These are phyloP conservation scores for Chelonus insularis DNA, from an alignment of 1,140 invertebrate species.

Conservation along the genomic window DNA sequence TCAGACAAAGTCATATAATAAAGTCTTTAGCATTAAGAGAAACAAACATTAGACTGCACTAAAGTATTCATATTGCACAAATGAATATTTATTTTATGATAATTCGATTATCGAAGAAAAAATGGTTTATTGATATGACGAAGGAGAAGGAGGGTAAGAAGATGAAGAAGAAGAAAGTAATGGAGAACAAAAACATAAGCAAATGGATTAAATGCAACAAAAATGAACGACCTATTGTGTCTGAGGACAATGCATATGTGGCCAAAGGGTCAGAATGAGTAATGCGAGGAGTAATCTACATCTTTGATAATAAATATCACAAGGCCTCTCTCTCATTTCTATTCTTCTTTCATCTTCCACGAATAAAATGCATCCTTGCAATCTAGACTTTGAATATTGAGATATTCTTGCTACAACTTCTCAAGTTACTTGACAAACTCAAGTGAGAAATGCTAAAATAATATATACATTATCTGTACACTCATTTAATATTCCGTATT, in stretches of 20 bases:
- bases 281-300: conserved; percentile 50
- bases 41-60: not conserved
- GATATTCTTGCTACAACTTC: no score
- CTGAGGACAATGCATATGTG: conserved; percentile 48
- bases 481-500: no score
- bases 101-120: not conserved
- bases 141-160: conserved; percentile 30
- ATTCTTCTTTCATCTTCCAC: not conserved
- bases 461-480: no score
- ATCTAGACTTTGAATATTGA: not conserved
- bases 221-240: conserved; percentile 43
- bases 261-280: conserved; percentile 32
- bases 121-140: conserved; percentile 9
- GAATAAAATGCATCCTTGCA: not conserved
- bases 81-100: not conserved
- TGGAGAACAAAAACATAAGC: conserved; percentile 4
- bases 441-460: no score
- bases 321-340: not conserved
- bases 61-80: no score
- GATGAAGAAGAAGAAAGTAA: conserved; percentile 23
- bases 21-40: not conserved
- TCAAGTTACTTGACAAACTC: no score
- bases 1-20: no score
- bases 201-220: not conserved
- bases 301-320: conserved; percentile 50